phyloP scores from a whole-genome alignment of 2,888 invertebrate genomes.

The Erebia palarica region DNA sequence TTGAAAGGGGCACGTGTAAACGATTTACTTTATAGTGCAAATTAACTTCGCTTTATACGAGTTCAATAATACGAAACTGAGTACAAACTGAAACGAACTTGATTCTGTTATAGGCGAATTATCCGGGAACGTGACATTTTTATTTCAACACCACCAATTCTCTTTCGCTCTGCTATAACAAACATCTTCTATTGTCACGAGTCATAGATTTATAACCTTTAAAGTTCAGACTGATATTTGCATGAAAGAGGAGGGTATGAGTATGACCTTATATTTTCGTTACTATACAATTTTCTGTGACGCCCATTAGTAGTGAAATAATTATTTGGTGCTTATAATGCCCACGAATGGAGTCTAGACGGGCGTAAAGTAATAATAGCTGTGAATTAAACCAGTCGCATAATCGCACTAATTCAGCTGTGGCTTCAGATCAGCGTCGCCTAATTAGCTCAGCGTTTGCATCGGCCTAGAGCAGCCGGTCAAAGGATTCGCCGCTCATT shows the following conservation, averaged over 20 bases:
- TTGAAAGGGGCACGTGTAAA: slow-evolving; percentile 71
- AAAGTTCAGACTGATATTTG: slow-evolving; percentile 78
- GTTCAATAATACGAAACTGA: slow-evolving; percentile 38
- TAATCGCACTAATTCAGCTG: slow-evolving; percentile 74
- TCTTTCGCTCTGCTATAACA: slow-evolving; percentile 26
- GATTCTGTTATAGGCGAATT: slow-evolving; percentile 23
- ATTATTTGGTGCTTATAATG: slow-evolving; percentile 50
- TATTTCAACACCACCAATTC: slow-evolving; percentile 21
- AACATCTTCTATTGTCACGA: slow-evolving; percentile 43
- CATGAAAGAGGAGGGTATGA: slow-evolving; percentile 43
- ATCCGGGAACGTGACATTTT: slow-evolving; percentile 38
- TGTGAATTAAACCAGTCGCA: slow-evolving; percentile 56
- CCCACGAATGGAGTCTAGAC: slow-evolving; percentile 38
- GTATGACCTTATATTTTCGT: slow-evolving; percentile 31
- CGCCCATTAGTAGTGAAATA: slow-evolving; percentile 24
- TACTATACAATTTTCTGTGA: slow-evolving; percentile 11
- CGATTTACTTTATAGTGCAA: slow-evolving; percentile 67
- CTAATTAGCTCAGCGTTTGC: slow-evolving; percentile 77
- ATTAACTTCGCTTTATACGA: slow-evolving; percentile 48
- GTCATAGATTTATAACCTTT: slow-evolving; percentile 69
- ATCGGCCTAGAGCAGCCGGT: slow-evolving; percentile 63
- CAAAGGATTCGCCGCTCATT: slow-evolving; percentile 80
- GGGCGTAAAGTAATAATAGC: slow-evolving; percentile 27
- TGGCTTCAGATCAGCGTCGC: slow-evolving; percentile 73
- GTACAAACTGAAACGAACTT: slow-evolving; percentile 30